These are phyloP conservation scores for Monodelphis domestica DNA, from an alignment of 2,797 vertebrate genomes.

Conservation along the genomic window DNA sequence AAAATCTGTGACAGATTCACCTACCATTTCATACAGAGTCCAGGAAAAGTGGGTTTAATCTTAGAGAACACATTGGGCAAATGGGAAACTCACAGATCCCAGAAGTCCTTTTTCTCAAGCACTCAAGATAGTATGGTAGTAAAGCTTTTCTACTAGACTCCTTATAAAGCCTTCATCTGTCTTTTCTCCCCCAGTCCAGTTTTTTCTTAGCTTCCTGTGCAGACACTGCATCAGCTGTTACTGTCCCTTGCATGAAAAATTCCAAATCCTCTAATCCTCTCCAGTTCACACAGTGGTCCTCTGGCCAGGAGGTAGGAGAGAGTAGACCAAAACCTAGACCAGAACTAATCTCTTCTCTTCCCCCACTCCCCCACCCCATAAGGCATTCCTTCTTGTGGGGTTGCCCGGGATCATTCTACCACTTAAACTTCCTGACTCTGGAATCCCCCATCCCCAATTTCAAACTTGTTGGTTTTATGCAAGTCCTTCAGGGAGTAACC, in stretches of 20 bases:
- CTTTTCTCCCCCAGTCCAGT: background rate
- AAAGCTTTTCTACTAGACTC: background rate
- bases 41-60: background rate
- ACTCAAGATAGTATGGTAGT: background rate
- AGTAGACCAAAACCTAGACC: background rate
- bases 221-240: background rate
- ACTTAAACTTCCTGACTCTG: background rate
- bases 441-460: background rate
- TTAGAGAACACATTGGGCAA: background rate
- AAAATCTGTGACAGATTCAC: background rate
- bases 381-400: background rate
- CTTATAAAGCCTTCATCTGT: background rate
- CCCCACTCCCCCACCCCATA: background rate
- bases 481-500: background rate
- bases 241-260: background rate
- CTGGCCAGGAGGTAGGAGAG: background rate
- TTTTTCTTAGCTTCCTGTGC: background rate
- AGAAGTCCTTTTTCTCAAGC: background rate
- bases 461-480: background rate
- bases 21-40: background rate
- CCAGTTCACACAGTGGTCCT: background rate
- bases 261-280: background rate
- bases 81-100: background rate
- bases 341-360: background rate
- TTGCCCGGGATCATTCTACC: background rate